Conservation (phyloP, 1,140 invertebrate species). For the Myzus persicae region DNA sequence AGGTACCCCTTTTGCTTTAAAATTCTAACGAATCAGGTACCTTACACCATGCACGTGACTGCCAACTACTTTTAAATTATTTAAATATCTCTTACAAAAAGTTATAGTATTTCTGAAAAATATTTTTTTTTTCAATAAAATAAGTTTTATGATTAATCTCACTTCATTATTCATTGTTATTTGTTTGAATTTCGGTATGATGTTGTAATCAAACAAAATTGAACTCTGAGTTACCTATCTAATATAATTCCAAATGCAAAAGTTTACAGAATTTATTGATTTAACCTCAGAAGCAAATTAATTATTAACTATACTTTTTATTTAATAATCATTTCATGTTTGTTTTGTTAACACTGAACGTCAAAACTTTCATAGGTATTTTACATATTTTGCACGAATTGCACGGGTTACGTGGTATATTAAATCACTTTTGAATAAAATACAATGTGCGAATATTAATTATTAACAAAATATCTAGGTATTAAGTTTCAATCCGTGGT, state of each 20-base stretch:
- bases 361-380: neutral
- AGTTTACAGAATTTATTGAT: neutral
- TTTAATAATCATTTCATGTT: neutral
- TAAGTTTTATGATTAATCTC: neutral
- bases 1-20: neutral
- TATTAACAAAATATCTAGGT: neutral
- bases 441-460: neutral
- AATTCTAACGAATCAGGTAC: neutral
- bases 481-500: neutral
- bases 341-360: neutral
- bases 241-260: neutral
- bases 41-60: neutral
- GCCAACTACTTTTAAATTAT: neutral
- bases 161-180: neutral
- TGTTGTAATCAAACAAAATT: neutral
- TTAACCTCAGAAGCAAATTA: neutral
- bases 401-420: neutral
- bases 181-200: neutral
- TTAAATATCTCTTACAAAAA: neutral
- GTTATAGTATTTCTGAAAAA: neutral
- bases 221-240: neutral
- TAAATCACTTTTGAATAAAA: neutral
- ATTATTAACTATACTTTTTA: neutral
- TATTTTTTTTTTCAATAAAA: neutral
- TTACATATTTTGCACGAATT: neutral